Evolutionary conservation across 1,140 invertebrate genomes (phyloP).

Genomic region (Stegodyphus dumicola): DNA sequence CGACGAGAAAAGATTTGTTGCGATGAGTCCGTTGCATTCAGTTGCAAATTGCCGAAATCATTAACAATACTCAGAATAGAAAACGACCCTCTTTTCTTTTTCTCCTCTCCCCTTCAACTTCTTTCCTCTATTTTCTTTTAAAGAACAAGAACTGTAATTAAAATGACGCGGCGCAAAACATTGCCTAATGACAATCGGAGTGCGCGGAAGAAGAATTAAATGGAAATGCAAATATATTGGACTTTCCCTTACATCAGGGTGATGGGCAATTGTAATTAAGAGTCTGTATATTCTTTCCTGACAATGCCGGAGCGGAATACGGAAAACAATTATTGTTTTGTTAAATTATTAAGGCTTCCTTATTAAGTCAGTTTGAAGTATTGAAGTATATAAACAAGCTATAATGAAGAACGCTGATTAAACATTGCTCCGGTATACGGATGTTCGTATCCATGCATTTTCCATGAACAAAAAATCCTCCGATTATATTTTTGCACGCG

Average conservation of each 20-base stretch:
- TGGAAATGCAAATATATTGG: neutral
- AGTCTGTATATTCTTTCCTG: neutral
- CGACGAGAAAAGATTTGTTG: neutral
- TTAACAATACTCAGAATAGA: slow-evolving; percentile 20
- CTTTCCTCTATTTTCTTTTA: neutral
- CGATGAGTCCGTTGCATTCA: neutral
- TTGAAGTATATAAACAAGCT: too few relatives aligned
- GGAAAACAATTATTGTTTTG: neutral
- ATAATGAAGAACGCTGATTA: too few relatives aligned
- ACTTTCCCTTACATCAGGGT: neutral
- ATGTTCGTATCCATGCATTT: too few relatives aligned
- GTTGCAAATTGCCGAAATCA: slow-evolving; percentile 42
- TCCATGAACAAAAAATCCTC: too few relatives aligned
- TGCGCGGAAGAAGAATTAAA: neutral
- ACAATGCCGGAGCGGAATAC: neutral
- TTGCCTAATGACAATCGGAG: neutral
- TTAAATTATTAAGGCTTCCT: neutral
- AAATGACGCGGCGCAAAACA: slow-evolving; percentile 6
- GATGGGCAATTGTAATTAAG: neutral
- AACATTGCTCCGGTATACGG: too few relatives aligned
- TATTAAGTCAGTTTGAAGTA: neutral
- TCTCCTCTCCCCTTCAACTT: neutral
- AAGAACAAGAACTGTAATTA: slow-evolving; percentile 21
- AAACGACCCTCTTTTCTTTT: neutral
- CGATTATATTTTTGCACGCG: too few relatives aligned